Evolutionary conservation across 2,888 invertebrate genomes (phyloP).

Genomic region (Monopis laevigella): DNA sequence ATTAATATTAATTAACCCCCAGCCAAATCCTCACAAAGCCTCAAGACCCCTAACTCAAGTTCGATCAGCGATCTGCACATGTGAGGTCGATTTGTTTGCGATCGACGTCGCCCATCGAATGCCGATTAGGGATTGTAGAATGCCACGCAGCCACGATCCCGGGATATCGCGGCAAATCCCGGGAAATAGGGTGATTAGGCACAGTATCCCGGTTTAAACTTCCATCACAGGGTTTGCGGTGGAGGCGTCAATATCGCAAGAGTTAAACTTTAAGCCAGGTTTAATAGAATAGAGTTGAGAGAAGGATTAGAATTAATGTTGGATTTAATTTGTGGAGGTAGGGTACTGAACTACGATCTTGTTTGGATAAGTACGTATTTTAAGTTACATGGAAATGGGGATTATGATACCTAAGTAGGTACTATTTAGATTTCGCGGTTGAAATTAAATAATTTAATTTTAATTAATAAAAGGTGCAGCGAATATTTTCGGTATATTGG

Average conservation of each 20-base stretch:
- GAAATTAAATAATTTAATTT: too few species aligned
- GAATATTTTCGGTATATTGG: too few species aligned
- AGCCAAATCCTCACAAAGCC: too few species aligned
- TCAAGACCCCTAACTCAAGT: too few species aligned
- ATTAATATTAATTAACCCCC: too few species aligned
- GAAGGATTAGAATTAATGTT: not conserved
- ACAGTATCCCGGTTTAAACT: slow-evolving; percentile 29
- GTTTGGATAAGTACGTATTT: too few species aligned
- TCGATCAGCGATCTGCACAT: slow-evolving; percentile 20
- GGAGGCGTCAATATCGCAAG: slow-evolving; percentile 8
- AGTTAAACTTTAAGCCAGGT: slow-evolving; percentile 8
- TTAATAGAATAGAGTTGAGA: slow-evolving; percentile 2
- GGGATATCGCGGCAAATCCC: slow-evolving; percentile 26
- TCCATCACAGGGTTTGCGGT: slow-evolving; percentile 2
- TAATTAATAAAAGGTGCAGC: too few species aligned
- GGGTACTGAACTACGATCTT: too few species aligned
- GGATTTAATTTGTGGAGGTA: slow-evolving; percentile 8
- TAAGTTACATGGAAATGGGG: too few species aligned
- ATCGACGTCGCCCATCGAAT: slow-evolving; percentile 37
- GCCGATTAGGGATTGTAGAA: slow-evolving; percentile 39
- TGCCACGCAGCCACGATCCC: slow-evolving; percentile 26
- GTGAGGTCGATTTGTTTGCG: slow-evolving; percentile 40
- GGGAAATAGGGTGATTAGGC: slow-evolving; percentile 49
- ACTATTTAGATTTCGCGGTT: too few species aligned
- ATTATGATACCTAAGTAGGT: too few species aligned